Conservation (phyloP, 2,113 vertebrate species). For the Pterocles gutturalis region DNA sequence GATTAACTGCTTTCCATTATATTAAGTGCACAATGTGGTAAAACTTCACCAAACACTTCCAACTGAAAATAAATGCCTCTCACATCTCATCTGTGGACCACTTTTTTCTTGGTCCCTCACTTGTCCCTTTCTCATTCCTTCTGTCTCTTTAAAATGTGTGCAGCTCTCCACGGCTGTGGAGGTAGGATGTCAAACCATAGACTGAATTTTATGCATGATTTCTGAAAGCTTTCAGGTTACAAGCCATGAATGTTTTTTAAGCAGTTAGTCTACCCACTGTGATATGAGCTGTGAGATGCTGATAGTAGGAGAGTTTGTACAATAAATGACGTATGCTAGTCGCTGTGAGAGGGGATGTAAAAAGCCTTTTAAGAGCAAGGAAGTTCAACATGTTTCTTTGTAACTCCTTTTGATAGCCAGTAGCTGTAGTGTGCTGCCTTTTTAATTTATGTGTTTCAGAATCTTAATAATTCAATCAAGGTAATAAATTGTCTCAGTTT, state of each 20-base stretch:
- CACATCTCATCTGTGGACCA: background rate
- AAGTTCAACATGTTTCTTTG: background rate
- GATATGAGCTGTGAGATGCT: background rate
- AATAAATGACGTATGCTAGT: background rate
- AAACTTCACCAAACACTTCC: background rate
- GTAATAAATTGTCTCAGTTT: background rate
- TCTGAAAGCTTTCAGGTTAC: background rate
- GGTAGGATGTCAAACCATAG: background rate
- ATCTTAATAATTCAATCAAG: background rate
- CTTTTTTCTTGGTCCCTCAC: background rate
- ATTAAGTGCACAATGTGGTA: background rate
- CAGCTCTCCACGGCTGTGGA: background rate
- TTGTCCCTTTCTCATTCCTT: background rate
- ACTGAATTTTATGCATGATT: background rate
- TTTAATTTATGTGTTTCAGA: background rate
- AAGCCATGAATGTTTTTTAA: background rate
- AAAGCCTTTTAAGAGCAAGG: background rate
- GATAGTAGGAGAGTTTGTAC: background rate
- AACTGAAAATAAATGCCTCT: slow-evolving; percentile 23
- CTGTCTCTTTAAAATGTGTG: background rate
- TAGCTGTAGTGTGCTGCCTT: background rate
- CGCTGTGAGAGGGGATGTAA: background rate
- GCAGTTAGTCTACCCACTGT: background rate
- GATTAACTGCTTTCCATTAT: background rate
- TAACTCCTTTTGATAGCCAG: background rate